Conservation (phyloP, 2,888 invertebrate species). For the Drosophila barbarae region DNA sequence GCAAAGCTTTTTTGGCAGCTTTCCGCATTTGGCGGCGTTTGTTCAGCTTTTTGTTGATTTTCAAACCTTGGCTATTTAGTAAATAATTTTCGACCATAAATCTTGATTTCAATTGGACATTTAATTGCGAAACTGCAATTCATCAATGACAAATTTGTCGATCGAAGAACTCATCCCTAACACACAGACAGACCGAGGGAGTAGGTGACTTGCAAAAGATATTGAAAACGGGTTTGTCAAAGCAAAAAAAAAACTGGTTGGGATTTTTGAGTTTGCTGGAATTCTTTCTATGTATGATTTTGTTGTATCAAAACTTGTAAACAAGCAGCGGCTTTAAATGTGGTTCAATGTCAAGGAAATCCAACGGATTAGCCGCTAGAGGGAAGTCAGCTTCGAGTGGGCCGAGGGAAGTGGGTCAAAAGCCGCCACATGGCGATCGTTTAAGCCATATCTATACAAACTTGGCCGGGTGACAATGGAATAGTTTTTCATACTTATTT, state of each 20-base stretch:
- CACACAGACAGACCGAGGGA: neutral
- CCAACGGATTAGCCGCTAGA: constrained; percentile 20
- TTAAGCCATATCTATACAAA: constrained; percentile 43
- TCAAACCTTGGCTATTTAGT: constrained; percentile 6
- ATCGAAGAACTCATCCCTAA: constrained; percentile 39
- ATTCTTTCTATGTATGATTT: constrained; percentile 57
- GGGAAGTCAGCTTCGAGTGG: constrained; percentile 27
- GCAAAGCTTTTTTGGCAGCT: constrained; percentile 31
- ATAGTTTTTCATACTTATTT: constrained; percentile 24
- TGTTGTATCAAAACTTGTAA: constrained; percentile 36
- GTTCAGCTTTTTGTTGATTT: constrained; percentile 5
- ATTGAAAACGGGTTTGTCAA: constrained; percentile 31
- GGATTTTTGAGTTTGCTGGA: constrained; percentile 49
- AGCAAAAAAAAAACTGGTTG: constrained; percentile 58
- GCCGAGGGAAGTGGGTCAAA: constrained; percentile 47
- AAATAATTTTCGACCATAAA: constrained; percentile 16
- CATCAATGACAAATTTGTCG: constrained; percentile 45
- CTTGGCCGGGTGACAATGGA: constrained; percentile 31
- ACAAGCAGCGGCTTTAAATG: constrained; percentile 43
- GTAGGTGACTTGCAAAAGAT: constrained; percentile 22
- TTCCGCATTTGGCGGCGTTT: constrained; percentile 3
- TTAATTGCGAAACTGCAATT: constrained; percentile 28
- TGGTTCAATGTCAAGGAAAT: constrained; percentile 72
- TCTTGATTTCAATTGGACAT: constrained; percentile 13
- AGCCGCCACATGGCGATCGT: constrained; percentile 24